Evolutionary conservation across 2,113 vertebrate species (phyloP).

Genomic region (Hydropotes inermis): DNA sequence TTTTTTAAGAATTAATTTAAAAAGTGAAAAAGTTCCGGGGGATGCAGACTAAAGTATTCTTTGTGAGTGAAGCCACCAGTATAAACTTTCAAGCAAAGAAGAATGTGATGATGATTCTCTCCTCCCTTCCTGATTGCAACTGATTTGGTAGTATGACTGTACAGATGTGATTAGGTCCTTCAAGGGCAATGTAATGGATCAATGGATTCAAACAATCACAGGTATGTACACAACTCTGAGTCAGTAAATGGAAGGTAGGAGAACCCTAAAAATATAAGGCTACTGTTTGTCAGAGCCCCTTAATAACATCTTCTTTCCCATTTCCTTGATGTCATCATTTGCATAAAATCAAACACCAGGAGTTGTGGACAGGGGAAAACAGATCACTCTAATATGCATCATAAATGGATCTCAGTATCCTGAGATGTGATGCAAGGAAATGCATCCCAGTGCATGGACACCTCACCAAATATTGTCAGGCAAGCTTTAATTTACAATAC

Average conservation of each 20-base stretch:
- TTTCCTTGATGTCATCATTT: conserved; percentile 82
- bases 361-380: conserved; percentile 75
- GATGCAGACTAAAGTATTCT: background rate
- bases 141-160: conserved; percentile 39
- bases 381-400: conserved; percentile 72
- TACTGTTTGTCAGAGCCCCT: conserved; percentile 67
- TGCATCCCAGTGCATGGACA: conserved; percentile 66
- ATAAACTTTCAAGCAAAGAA: conserved; percentile 46
- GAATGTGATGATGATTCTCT: background rate
- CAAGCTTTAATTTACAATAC: conserved; percentile 83
- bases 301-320: conserved; percentile 76
- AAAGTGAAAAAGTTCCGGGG: background rate
- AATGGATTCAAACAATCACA: conserved; percentile 53
- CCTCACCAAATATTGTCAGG: conserved; percentile 79
- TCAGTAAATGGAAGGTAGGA: background rate
- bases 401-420: conserved; percentile 77
- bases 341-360: conserved; percentile 80
- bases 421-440: conserved; percentile 76
- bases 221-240: conserved; percentile 58
- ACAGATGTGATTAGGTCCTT: conserved; percentile 37
- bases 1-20: background rate
- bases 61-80: background rate
- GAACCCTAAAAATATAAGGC: conserved; percentile 70
- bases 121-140: background rate
- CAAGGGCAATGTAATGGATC: conserved; percentile 40